phyloP scores from a whole-genome alignment of 2,888 invertebrate species.

The Rhamnusium bicolor region DNA sequence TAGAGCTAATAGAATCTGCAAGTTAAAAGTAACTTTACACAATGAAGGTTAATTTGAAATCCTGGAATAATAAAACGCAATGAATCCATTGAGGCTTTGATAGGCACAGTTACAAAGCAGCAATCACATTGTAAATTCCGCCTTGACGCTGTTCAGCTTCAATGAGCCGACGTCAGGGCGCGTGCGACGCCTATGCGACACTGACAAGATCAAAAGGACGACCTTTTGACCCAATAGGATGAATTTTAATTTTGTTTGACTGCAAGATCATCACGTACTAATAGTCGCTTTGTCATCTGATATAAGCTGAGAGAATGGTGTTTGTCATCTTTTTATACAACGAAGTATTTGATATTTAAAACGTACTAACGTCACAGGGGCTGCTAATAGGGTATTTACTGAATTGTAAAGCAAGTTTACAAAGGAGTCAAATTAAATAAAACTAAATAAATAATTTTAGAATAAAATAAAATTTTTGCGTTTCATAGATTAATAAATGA shows the following conservation, averaged over 20 bases:
- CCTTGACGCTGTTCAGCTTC: slow-evolving; percentile 67
- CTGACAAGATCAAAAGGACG: slow-evolving; percentile 55
- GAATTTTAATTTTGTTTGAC: slow-evolving; percentile 56
- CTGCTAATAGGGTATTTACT: neutral
- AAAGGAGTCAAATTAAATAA: neutral
- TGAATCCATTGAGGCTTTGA: slow-evolving; percentile 63
- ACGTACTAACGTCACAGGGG: neutral
- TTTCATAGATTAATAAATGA: too few species aligned
- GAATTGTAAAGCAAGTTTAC: too few species aligned
- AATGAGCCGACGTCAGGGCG: slow-evolving; percentile 65
- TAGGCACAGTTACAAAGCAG: slow-evolving; percentile 65
- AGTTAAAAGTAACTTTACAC: slow-evolving; percentile 51
- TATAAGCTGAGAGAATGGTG: slow-evolving; percentile 15
- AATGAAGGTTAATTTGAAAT: slow-evolving; percentile 69
- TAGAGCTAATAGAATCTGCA: slow-evolving; percentile 39
- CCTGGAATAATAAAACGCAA: slow-evolving; percentile 65
- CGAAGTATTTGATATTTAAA: slow-evolving; percentile 29
- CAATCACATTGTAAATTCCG: slow-evolving; percentile 71
- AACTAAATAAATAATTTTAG: neutral
- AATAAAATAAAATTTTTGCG: too few species aligned
- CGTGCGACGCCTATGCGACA: slow-evolving; percentile 59
- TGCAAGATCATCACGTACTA: slow-evolving; percentile 47
- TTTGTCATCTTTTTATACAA: slow-evolving; percentile 23
- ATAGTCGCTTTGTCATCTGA: slow-evolving; percentile 45
- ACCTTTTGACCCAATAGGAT: slow-evolving; percentile 48